Evolutionary conservation across 2,888 invertebrate species (phyloP), one percentile per base, ranked within the genome.

Genomic region (Hypsopygia costalis): DNA sequence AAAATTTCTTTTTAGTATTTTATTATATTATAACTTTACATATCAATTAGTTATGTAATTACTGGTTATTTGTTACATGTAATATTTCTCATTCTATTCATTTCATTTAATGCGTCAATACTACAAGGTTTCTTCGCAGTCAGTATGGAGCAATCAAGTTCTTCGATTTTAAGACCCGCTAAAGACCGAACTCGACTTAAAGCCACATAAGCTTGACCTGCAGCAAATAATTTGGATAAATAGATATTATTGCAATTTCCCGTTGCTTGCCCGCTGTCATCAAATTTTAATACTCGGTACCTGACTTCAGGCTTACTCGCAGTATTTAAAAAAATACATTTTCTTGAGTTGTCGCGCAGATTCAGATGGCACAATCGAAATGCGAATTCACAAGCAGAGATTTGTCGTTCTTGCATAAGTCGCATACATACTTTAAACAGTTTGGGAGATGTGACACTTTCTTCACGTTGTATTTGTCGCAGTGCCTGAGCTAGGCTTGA

Each of bases 321-420:
- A 25, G 37, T 42, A 7, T 42, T 42, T n/a, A 42, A 9, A 21
- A 42, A 42, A 30, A 36, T 22, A 33, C 21, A 21, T 11, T 40
- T 36, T 29, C 44, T 33, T 22, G 44, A 40, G 16, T 37, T 40
- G 11, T 40, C 37, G 11, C 40, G 36, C 9, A 40, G 11, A 22
- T 16, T 31, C 31, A 39, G 25, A 31, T 44, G 44, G 27, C 40
- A 38, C 10, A 67, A 47, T 21, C 58, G 33, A 46, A 39, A 63
- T 8, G 43, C 62, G 42, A 58, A 63, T 58, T 67, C 61, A 16
- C 37, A 28, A 9, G 62, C 57, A 36, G 63, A 62, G 7, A 67
- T 48, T 55, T 62, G 56, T 30, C 60, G 41, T 48, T 65, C 54
- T 16, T 53, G 40, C 10, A 68, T 36, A 41, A 68, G 58, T 10